Conservation (phyloP, 2,797 vertebrate genomes). For the Novumbra hubbsi region DNA sequence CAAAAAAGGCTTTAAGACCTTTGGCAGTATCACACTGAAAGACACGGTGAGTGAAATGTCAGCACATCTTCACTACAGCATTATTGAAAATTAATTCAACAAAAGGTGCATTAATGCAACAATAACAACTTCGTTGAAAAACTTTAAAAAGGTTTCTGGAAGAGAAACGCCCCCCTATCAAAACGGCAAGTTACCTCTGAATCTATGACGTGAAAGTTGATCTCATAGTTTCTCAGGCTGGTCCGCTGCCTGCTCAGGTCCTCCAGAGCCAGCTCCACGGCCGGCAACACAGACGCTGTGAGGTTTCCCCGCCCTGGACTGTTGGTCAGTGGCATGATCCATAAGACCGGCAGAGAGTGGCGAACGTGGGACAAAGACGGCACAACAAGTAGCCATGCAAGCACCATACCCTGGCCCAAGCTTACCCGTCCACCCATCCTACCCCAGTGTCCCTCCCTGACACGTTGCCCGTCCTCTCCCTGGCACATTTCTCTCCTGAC, state of each 20-base stretch:
- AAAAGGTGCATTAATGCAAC: neutral
- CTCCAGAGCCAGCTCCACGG: conserved; percentile 61
- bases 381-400: conserved; percentile 20
- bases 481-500: neutral
- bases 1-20: conserved; percentile 86
- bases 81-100: neutral
- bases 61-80: neutral
- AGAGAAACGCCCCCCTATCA: neutral
- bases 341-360: conserved; percentile 63
- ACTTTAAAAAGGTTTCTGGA: too few species aligned
- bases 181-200: conserved; percentile 49
- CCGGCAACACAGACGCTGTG: conserved; percentile 39
- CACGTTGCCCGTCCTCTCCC: neutral
- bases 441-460: neutral
- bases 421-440: neutral
- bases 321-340: conserved; percentile 54
- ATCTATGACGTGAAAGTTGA: conserved; percentile 63
- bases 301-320: conserved; percentile 30
- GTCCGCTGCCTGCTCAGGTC: conserved; percentile 58
- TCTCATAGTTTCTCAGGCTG: conserved; percentile 58
- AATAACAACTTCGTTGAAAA: neutral
- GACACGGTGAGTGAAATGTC: neutral
- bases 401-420: conserved; percentile 17
- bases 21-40: conserved; percentile 83
- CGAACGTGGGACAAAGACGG: conserved; percentile 26